These are phyloP conservation scores for Serilophus lunatus DNA, from an alignment of 2,113 vertebrate genomes.

Conservation along the genomic window DNA sequence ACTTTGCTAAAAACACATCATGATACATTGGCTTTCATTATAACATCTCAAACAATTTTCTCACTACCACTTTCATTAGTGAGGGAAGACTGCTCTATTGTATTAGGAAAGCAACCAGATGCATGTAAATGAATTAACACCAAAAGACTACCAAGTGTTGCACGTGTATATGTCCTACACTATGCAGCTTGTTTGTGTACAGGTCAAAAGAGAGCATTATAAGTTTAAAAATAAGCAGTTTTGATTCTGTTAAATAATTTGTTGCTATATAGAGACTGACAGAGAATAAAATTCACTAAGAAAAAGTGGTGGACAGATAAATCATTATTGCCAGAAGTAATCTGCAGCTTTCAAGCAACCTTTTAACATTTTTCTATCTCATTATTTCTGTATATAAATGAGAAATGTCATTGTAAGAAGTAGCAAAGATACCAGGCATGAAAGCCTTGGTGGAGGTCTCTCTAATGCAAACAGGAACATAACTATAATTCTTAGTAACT, in stretches of 20 bases:
- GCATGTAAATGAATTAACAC: not conserved
- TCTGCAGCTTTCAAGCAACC: not conserved
- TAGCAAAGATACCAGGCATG: not conserved
- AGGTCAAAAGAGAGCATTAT: not conserved
- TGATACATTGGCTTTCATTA: not conserved
- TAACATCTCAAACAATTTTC: not conserved
- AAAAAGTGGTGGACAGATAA: constrained; percentile 8
- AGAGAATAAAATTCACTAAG: constrained; percentile 4
- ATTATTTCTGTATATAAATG: constrained; percentile 44
- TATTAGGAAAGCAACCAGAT: not conserved
- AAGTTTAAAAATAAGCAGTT: constrained; percentile 13
- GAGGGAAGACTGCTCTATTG: not conserved
- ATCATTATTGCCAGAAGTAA: constrained; percentile 12
- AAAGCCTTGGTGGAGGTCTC: not conserved
- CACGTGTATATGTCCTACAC: not conserved
- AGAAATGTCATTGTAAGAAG: constrained; percentile 8
- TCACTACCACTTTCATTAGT: not conserved
- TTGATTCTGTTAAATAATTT: constrained; percentile 10
- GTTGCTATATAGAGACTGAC: not conserved
- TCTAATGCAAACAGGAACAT: not conserved
- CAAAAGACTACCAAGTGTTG: not conserved
- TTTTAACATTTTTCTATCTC: not conserved
- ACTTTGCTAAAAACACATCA: not conserved
- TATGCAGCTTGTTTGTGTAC: not conserved
- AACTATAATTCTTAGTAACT: not conserved